Evolutionary conservation across 2,888 invertebrate species (phyloP).

Genomic region (Eristalinus aeneus): DNA sequence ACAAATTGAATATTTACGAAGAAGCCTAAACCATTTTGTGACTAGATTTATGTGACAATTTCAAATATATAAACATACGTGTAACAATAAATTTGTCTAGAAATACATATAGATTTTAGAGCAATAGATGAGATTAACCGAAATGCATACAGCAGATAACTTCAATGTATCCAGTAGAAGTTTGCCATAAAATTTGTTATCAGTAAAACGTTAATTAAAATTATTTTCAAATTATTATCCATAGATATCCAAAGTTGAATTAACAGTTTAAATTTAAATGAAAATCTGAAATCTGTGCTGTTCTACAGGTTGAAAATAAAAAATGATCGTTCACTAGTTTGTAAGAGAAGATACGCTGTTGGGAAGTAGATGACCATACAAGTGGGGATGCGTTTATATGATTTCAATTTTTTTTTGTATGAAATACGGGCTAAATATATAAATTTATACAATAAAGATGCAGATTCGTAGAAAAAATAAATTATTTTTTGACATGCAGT

Average conservation of each 20-base stretch:
- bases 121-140: neutral
- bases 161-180: slow-evolving; percentile 1
- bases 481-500: too few relatives aligned
- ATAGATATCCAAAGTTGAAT: neutral
- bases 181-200: neutral
- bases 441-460: too few relatives aligned
- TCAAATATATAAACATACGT: slow-evolving; percentile 42
- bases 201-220: neutral
- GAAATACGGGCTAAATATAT: too few relatives aligned
- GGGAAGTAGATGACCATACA: too few relatives aligned
- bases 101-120: slow-evolving; percentile 43
- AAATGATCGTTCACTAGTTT: neutral
- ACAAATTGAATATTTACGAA: slow-evolving; percentile 36
- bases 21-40: slow-evolving; percentile 61
- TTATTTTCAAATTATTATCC: neutral
- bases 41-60: slow-evolving; percentile 47
- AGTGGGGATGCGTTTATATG: too few relatives aligned
- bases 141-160: neutral
- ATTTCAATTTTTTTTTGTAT: too few relatives aligned
- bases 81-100: neutral
- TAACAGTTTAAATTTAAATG: neutral
- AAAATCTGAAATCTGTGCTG: neutral
- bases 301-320: neutral
- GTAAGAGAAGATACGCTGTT: too few relatives aligned
- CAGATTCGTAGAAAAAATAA: too few relatives aligned